Evolutionary conservation across 2,113 vertebrate genomes (phyloP), one percentile per base, ranked within the genome.

Genomic region (Micromys minutus): DNA sequence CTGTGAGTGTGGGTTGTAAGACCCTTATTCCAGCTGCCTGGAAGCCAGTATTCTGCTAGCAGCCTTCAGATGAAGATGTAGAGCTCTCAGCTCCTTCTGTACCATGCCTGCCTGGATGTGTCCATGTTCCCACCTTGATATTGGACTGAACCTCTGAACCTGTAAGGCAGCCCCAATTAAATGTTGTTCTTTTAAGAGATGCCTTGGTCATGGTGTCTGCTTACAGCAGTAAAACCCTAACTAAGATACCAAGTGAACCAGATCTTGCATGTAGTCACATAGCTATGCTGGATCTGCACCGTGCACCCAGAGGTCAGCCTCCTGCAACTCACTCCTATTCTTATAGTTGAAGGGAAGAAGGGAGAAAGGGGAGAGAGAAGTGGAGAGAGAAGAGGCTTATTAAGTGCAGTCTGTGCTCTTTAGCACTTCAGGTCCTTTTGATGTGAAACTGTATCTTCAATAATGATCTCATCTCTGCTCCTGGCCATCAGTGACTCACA

Each of bases 391-490:
- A 21, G 61, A 87, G 61, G 65, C 65, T 90, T 80, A 47, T 74
- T 80, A 75, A 91, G 36, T 19, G 3, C 5, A 29, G 0, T 47
- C 61, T 86, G 26, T 87, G 42, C 39, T 55, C 50, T 0, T 36
- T 9, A 77, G 69, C 29, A 19, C 61, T 89, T 69, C 67, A 72
- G 81, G 77, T 90, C 17, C 47, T 85, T 45, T 90, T n/a, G 59
- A 31, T 81, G 19, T 71, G 67, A 59, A 72, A 10, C 45, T 52
- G 63, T 52, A 77, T 94, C 63, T 89, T 97, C 83, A 71, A 34
- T 31, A 26, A 13, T 94, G 88, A 74, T 74, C 92, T 96, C 72
- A 93, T 52, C 59, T 50, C 10, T 15, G 55, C 22, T 29, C 47
- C 9, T 88, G 65, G 42, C 65, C 57, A 74, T 21, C 74, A 65